Evolutionary conservation across 2,888 invertebrate genomes (phyloP), one percentile per base, ranked within the genome.

Genomic region (Drosophila formosana): DNA sequence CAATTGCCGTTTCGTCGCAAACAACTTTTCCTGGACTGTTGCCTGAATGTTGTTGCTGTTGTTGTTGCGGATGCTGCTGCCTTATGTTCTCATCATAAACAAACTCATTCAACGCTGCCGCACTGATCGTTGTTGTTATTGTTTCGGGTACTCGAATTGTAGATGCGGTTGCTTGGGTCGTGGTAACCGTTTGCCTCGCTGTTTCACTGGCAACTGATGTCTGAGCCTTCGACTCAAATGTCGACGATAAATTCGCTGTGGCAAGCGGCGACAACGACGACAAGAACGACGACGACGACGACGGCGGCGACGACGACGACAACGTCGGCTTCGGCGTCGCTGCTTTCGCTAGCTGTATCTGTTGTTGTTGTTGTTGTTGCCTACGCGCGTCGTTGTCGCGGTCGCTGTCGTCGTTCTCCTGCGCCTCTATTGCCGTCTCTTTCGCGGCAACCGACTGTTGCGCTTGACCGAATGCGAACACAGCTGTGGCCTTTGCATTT

Each of bases 161-260:
- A 74, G 66, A 47, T 75, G 67, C 67, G 68, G 70, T 64, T 75
- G 72, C 66, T 62, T 62, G 46, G 75, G 50, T 68, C 57, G 46
- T 49, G 46, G 61, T 47, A 56, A 63, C 67, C 60, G 75, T 83
- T 84, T 90, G 90, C 88, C 85, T 91, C 78, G 92, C 82, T 86
- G 90, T 83, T 89, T 91, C 92, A 83, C 88, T 92, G 82, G 83
- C 90, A 90, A 92, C 90, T 91, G 92, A 91, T 89, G 90, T 80
- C 73, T 81, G 89, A 90, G 90, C 85, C 90, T 85, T 85, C 67
- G 82, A 81, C 89, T 83, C 85, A 82, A 89, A 86, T 89, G 90
- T 82, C 77, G 80, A 72, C 73, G 89, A 88, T 80, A 78, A 83
- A 78, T 90, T 81, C 76, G 88, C 77, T 72, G 86, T 75, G 78